Base-by-base conservation (phyloP, 2,888 invertebrate species). In the Melinopterus prodromus region DNA sequence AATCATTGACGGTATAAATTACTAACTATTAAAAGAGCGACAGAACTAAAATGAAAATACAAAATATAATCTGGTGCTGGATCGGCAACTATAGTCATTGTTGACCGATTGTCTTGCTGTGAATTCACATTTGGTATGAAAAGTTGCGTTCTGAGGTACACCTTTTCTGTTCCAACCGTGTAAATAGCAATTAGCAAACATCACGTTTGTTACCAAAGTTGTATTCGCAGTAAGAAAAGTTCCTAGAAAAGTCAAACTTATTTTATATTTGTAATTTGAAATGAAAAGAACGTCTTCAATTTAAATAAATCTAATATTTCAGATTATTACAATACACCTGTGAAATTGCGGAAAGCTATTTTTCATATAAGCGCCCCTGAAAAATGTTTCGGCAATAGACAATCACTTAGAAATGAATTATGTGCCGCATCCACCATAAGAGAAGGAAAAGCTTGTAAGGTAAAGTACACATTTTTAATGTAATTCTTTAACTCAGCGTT, bases 371-470 rank as follows among this genome's bases (percentile, higher is more conserved):
- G 86, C 83, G 84, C 80, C 14, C 85, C 86, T 79, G 83, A 84
- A 71, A 87, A 86, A 81, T 88, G 89, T 83, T 86, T 86, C 77
- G 86, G 86, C 79, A 85, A 85, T 76, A 80, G 80, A 16, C 81
- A 85, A 38, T 83, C 82, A 38, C 79, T 83, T 69, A 83, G 82
- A 14, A 77, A 82, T 6, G 87, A 88, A 83, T 84, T 89, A 26
- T 89, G 88, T 80, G 88, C 88, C 16, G 86, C 87, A 37, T 89
- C 89, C 0, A 88, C 85, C 6, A 84, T 89, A 78, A 82, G 84
- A 16, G 88, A 89, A 84, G 89, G 89, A 78, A 89, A 89, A 85
- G 88, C 89, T 77, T 89, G 89, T 82, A 88, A 88, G 85, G 89
- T 89, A 84, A 71, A 79, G 12, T 53, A 26, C 26, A 26, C 1